Conservation (phyloP, 2,888 invertebrate genomes). For the Xanthia togata region DNA sequence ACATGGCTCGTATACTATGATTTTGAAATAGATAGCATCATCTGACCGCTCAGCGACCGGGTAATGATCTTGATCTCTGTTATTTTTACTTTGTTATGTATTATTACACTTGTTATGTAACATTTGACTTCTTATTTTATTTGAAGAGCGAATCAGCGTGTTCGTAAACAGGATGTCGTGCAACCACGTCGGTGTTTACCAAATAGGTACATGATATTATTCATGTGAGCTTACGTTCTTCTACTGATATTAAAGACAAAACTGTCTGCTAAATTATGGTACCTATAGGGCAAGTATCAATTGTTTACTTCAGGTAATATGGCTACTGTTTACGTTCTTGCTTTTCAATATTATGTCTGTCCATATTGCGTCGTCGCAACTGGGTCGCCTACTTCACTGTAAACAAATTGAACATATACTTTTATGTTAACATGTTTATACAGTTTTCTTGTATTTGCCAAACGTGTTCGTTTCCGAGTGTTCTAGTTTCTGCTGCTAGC, state of each 20-base stretch:
- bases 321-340: background rate
- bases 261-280: background rate
- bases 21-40: constrained; percentile 73
- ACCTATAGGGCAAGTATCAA: background rate
- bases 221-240: constrained; percentile 19
- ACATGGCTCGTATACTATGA: constrained; percentile 66
- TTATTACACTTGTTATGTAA: constrained; percentile 54
- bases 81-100: constrained; percentile 58
- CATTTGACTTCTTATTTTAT: constrained; percentile 34
- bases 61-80: constrained; percentile 77
- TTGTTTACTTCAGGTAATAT: constrained; percentile 6
- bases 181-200: constrained; percentile 31
- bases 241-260: constrained; percentile 5
- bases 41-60: constrained; percentile 65
- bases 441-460: constrained; percentile 57
- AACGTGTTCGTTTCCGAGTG: constrained; percentile 59
- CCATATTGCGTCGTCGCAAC: constrained; percentile 46
- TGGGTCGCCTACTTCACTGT: constrained; percentile 29
- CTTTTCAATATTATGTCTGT: constrained; percentile 21
- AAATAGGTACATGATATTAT: constrained; percentile 22
- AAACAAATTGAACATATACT: constrained; percentile 39
- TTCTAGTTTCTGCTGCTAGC: constrained; percentile 51
- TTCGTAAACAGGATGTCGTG: constrained; percentile 54
- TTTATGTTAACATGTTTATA: constrained; percentile 39
- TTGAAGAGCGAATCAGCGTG: constrained; percentile 23